Evolutionary conservation across 2,888 invertebrate genomes (phyloP).

Genomic region (Lasioglossum leucozonium): DNA sequence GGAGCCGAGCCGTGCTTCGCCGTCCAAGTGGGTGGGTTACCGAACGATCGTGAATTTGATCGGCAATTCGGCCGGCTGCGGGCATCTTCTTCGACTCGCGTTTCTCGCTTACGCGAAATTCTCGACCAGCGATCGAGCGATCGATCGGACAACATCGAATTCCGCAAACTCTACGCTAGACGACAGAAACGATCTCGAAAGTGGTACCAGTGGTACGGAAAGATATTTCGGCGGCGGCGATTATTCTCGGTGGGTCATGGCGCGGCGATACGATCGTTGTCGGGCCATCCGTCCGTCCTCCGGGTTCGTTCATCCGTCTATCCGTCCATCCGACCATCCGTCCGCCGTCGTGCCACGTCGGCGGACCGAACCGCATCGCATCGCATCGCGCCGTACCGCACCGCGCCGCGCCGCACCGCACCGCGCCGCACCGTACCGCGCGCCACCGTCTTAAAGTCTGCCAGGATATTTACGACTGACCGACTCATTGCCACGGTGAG

Average conservation of each 20-base stretch:
- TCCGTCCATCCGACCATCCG: background rate
- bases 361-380: background rate
- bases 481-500: slow-evolving; percentile 84
- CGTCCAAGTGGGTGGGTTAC: slow-evolving; percentile 78
- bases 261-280: slow-evolving; percentile 8
- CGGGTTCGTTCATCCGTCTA: slow-evolving; percentile 72
- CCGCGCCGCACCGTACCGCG: background rate
- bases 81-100: slow-evolving; percentile 39
- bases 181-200: background rate
- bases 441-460: slow-evolving; percentile 60
- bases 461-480: slow-evolving; percentile 84
- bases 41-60: slow-evolving; percentile 82
- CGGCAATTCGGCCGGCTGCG: slow-evolving; percentile 75
- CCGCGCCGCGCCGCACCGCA: slow-evolving; percentile 31
- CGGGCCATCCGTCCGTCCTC: slow-evolving; percentile 61
- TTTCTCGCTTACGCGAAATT: background rate
- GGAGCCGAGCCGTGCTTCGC: slow-evolving; percentile 78
- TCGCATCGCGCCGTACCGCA: background rate
- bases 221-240: slow-evolving; percentile 6
- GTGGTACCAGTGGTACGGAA: background rate
- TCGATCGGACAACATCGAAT: background rate
- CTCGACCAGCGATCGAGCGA: no score
- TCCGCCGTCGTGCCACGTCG: background rate
- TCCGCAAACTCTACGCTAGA: background rate
- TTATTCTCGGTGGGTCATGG: background rate